Evolutionary conservation across 2,113 vertebrate genomes (phyloP).

Genomic region (Crotophaga sulcirostris): DNA sequence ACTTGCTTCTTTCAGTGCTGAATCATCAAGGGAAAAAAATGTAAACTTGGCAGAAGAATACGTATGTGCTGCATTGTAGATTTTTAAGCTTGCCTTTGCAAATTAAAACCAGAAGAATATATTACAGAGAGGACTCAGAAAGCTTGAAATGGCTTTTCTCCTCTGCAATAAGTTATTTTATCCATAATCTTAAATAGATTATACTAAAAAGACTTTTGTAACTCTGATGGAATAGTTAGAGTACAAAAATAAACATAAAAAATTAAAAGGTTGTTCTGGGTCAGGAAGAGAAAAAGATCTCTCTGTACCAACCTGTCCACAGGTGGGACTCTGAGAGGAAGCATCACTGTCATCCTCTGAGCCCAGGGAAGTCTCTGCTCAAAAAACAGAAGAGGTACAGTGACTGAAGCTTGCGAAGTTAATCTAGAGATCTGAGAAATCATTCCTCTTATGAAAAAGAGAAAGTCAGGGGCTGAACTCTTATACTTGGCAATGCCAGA

Average conservation of each 20-base stretch:
- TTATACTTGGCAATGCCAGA: neutral
- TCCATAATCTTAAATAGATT: slow-evolving; percentile 25
- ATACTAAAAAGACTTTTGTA: slow-evolving; percentile 40
- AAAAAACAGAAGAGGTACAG: neutral
- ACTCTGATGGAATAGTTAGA: neutral
- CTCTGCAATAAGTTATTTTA: slow-evolving; percentile 47
- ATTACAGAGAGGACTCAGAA: slow-evolving; percentile 21
- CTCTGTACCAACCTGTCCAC: neutral
- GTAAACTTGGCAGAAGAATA: slow-evolving; percentile 68
- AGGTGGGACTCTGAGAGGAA: neutral
- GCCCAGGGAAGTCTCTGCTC: neutral
- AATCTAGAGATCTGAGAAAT: neutral
- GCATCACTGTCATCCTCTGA: neutral
- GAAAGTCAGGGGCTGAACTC: neutral
- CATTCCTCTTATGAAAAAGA: neutral
- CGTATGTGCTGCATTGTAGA: slow-evolving; percentile 62
- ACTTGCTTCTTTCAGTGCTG: slow-evolving; percentile 43
- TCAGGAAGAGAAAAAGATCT: slow-evolving; percentile 20
- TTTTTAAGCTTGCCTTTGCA: slow-evolving; percentile 57
- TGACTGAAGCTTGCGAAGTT: neutral
- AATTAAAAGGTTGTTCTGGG: slow-evolving; percentile 13
- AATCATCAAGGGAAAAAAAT: slow-evolving; percentile 66
- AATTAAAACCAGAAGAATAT: slow-evolving; percentile 47
- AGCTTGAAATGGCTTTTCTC: slow-evolving; percentile 52
- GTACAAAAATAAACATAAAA: slow-evolving; percentile 41